Conservation (phyloP, 2,888 invertebrate genomes). For the Drymonia ruficornis region DNA sequence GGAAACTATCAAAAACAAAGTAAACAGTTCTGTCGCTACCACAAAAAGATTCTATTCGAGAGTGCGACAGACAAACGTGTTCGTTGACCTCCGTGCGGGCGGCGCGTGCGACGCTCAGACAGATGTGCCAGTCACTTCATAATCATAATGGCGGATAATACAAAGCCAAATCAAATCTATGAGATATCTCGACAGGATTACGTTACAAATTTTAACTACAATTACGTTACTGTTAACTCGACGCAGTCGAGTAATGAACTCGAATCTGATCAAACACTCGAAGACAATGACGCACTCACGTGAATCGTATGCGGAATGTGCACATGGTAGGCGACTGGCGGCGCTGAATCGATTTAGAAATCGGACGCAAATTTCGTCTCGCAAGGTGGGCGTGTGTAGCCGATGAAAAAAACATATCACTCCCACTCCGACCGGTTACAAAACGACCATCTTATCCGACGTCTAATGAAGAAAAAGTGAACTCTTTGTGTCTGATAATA, state of each 20-base stretch:
- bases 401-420: constrained; percentile 80
- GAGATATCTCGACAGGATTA: constrained; percentile 79
- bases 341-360: constrained; percentile 57
- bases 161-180: constrained; percentile 74
- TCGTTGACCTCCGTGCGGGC: constrained; percentile 64
- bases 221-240: constrained; percentile 73
- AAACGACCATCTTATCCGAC: constrained; percentile 50
- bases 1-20: constrained; percentile 38
- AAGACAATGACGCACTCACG: constrained; percentile 25
- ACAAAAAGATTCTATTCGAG: constrained; percentile 51
- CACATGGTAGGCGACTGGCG: constrained; percentile 16
- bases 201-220: constrained; percentile 78
- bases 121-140: constrained; percentile 78
- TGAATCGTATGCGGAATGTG: constrained; percentile 21
- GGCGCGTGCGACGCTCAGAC: constrained; percentile 71
- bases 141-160: constrained; percentile 75
- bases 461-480: constrained; percentile 44
- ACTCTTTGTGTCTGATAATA: constrained; percentile 55
- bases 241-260: constrained; percentile 72
- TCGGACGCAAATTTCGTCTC: constrained; percentile 67
- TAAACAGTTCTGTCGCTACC: constrained; percentile 56
- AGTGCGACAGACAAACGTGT: constrained; percentile 57
- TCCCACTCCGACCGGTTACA: constrained; percentile 76
- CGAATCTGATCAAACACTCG: constrained; percentile 53
- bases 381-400: constrained; percentile 76